These are phyloP conservation scores for Amphiprion clarkii DNA, from an alignment of 2,797 vertebrate species.

Conservation along the genomic window DNA sequence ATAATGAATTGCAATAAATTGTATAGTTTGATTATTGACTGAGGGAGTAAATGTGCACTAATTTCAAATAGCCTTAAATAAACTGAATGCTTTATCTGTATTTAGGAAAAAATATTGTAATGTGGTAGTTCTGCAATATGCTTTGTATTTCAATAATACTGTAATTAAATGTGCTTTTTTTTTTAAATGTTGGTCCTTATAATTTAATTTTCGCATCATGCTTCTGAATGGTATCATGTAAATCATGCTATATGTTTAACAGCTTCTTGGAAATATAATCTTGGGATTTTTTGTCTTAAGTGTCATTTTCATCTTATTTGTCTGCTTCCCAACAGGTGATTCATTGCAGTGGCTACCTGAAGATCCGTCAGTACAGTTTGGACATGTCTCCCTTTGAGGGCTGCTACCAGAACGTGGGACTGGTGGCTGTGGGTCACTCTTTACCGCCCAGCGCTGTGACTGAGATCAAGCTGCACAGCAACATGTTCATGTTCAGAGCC, in stretches of 20 bases:
- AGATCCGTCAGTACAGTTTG: constrained; percentile 98
- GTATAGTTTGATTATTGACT: not conserved
- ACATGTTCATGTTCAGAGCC: constrained; percentile 99
- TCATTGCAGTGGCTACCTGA: constrained; percentile 98
- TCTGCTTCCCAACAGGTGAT: constrained; percentile 88
- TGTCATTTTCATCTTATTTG: not conserved
- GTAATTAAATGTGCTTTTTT: not conserved
- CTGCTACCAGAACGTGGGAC: constrained; percentile 98
- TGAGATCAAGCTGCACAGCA: constrained; percentile 98
- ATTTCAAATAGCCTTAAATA: not conserved
- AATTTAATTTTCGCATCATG: not conserved
- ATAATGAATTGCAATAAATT: not conserved
- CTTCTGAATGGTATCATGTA: not conserved
- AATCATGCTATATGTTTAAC: not conserved
- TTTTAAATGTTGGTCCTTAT: not conserved
- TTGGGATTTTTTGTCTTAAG: not conserved
- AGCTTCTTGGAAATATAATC: not conserved
- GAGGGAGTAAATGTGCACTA: too few relatives aligned
- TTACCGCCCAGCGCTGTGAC: constrained; percentile 97
- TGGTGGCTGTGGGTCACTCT: constrained; percentile 98
- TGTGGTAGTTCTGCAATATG: too few relatives aligned
- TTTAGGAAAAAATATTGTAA: not conserved
- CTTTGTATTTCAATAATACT: not conserved
- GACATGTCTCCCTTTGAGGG: constrained; percentile 99
- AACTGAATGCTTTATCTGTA: not conserved